A percentile compares a stretch with the other conserved stretches of the same genome.
phyloP scores from a whole-genome alignment of 1,140 invertebrate genomes.

The Lepidurus couesii region DNA sequence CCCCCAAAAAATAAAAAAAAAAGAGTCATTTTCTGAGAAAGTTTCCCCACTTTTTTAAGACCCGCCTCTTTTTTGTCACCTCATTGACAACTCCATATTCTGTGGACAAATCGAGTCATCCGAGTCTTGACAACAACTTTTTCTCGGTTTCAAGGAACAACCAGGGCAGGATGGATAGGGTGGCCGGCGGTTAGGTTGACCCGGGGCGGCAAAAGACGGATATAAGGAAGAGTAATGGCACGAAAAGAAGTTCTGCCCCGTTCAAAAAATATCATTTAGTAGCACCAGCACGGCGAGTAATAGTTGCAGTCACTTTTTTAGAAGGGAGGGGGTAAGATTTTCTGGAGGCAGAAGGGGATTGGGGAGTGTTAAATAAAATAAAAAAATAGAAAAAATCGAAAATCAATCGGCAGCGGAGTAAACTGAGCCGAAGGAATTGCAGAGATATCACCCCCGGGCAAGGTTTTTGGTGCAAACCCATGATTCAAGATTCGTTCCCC shows the following conservation, averaged over 20 bases:
- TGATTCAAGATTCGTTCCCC: constrained; percentile 2
- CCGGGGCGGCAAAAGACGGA: neutral
- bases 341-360: neutral
- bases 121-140: neutral
- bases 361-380: neutral
- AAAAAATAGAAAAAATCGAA: neutral
- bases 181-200: too few species aligned
- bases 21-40: too few species aligned
- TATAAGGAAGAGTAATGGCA: neutral
- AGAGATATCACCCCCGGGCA: neutral
- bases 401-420: constrained; percentile 4
- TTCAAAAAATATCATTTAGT: neutral
- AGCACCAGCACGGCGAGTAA: neutral
- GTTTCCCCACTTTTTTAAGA: too few species aligned
- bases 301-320: neutral
- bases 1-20: neutral
- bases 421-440: neutral
- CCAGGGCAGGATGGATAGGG: too few species aligned
- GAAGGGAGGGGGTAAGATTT: neutral
- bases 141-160: neutral
- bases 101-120: neutral
- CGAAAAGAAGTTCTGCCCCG: neutral
- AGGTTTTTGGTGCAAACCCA: neutral
- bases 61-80: neutral
- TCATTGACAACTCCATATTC: constrained; percentile 11